A percentile compares a stretch with the other conserved stretches of the same genome.
Evolutionary conservation across 2,797 vertebrate species (phyloP).

Genomic region (Anniella stebbinsi): DNA sequence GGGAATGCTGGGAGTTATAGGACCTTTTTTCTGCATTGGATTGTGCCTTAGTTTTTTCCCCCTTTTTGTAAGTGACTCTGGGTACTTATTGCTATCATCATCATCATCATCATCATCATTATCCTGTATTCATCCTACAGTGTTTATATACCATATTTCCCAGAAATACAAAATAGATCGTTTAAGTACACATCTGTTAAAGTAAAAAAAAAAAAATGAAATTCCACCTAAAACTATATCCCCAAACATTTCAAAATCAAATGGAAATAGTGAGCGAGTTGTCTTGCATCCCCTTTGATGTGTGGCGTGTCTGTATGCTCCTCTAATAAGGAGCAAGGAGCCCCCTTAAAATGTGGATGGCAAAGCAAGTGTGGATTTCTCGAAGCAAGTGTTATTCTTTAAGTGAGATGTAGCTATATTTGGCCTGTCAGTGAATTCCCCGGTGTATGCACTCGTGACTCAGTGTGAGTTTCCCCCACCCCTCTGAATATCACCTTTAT

Average conservation of each 20-base stretch:
- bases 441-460: rapidly evolving
- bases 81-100: no score
- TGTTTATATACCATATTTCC: no score
- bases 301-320: no score
- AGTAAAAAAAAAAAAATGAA: rapidly evolving
- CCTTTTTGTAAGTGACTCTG: no score
- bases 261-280: background rate
- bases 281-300: background rate
- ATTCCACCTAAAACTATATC: background rate
- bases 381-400: background rate
- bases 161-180: no score
- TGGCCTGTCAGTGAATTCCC: background rate
- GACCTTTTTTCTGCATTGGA: no score
- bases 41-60: no score
- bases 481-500: constrained; percentile 29
- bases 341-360: background rate
- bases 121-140: no score
- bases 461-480: background rate
- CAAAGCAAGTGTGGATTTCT: background rate
- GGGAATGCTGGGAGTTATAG: no score
- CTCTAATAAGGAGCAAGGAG: background rate
- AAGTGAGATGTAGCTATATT: background rate
- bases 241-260: background rate
- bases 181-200: background rate
- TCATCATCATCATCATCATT: no score